Percentiles rank a stretch among this genome's conserved stretches.
Evolutionary conservation across 2,888 invertebrate genomes (phyloP).

Genomic region (Augiades crinisus): DNA sequence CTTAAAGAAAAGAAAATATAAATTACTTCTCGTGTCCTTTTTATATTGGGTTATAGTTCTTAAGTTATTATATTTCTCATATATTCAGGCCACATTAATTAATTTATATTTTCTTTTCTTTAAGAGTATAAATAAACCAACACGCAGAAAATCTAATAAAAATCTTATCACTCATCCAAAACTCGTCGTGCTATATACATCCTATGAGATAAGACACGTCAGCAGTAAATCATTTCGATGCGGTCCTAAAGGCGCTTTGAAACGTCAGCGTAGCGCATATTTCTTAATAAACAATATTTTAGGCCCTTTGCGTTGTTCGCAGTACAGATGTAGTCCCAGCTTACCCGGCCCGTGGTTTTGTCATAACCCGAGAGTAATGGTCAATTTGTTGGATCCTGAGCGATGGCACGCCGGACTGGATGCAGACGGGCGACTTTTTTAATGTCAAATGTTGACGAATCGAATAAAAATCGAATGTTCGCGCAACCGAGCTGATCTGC

Average conservation of each 20-base stretch:
- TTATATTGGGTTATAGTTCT: no score
- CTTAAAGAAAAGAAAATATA: no score
- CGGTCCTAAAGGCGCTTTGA: slow-evolving; percentile 1
- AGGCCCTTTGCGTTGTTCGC: slow-evolving; percentile 8
- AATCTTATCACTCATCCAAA: no score
- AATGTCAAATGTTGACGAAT: no score
- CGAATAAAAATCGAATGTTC: no score
- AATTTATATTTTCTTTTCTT: no score
- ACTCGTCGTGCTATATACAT: no score
- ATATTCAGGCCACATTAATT: no score
- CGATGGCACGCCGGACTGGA: not conserved
- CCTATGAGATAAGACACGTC: not conserved
- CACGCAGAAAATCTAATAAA: no score
- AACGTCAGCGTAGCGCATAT: not conserved
- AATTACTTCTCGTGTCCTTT: no score
- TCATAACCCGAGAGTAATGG: slow-evolving; percentile 17
- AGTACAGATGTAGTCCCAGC: slow-evolving; percentile 3
- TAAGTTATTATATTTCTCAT: no score
- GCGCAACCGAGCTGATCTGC: no score
- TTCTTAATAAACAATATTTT: slow-evolving; percentile 15
- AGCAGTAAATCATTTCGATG: not conserved
- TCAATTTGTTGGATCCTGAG: slow-evolving; percentile 17
- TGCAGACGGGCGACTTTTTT: not conserved
- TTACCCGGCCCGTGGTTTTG: slow-evolving; percentile 4
- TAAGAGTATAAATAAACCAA: not conserved